Evolutionary conservation across 2,888 invertebrate species (phyloP).

Genomic region (Colletes collaris): DNA sequence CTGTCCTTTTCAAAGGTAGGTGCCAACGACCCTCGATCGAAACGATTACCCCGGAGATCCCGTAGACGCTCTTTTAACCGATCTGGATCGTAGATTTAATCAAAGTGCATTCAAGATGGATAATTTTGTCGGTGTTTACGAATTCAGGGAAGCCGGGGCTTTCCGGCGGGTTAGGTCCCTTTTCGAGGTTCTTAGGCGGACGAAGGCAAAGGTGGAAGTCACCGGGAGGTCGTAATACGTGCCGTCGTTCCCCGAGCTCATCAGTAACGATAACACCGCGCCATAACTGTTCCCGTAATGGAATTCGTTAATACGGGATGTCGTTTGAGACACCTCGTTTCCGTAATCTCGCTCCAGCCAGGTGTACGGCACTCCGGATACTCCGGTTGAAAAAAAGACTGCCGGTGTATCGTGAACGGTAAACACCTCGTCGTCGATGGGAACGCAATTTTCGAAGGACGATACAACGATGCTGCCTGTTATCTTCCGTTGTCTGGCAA

Average conservation of each 20-base stretch:
- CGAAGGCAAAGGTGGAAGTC: slow-evolving; percentile 66
- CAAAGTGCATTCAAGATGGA: slow-evolving; percentile 47
- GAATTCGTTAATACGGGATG: slow-evolving; percentile 80
- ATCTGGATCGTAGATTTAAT: slow-evolving; percentile 60
- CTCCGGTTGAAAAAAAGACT: slow-evolving; percentile 30
- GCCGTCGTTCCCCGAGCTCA: slow-evolving; percentile 73
- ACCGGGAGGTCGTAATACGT: slow-evolving; percentile 64
- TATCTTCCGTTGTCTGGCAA: neutral
- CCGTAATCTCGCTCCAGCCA: slow-evolving; percentile 64
- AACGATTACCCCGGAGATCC: no score
- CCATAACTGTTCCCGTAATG: slow-evolving; percentile 77
- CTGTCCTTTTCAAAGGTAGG: no score
- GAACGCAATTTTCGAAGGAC: slow-evolving; percentile 51
- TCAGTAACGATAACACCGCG: slow-evolving; percentile 73
- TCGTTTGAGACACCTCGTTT: slow-evolving; percentile 71
- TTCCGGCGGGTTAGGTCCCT: slow-evolving; percentile 32
- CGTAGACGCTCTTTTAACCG: neutral
- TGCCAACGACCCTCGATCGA: no score
- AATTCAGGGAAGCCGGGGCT: slow-evolving; percentile 40
- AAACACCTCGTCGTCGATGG: slow-evolving; percentile 51
- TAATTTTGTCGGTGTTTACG: slow-evolving; percentile 52
- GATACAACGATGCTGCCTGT: slow-evolving; percentile 11
- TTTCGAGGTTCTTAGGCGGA: slow-evolving; percentile 64
- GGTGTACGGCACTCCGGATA: slow-evolving; percentile 42
- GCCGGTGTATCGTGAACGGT: slow-evolving; percentile 33